These are phyloP conservation scores for Teleopsis dalmanni DNA, from an alignment of 1,140 invertebrate genomes.

Conservation along the genomic window DNA sequence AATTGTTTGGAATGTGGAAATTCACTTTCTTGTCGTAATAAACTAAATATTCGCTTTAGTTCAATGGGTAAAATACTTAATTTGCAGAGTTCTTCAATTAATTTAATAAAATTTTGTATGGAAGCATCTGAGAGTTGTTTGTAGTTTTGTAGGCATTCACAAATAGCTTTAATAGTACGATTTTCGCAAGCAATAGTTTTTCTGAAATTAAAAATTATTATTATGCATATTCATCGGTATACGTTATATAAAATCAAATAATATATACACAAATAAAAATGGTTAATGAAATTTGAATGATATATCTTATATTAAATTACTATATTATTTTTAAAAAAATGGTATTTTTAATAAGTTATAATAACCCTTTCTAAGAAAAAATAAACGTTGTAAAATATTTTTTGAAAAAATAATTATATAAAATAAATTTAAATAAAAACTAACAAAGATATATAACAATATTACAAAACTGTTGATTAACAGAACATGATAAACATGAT, in stretches of 20 bases:
- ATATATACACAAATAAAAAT: background rate
- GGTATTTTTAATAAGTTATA: background rate
- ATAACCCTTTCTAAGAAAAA: background rate
- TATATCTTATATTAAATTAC: no score
- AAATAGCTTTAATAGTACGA: conserved; percentile 44
- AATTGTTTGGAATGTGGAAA: conserved; percentile 36
- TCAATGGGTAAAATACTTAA: conserved; percentile 52
- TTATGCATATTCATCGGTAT: no score
- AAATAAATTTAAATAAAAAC: no score
- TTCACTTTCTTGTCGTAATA: conserved; percentile 26
- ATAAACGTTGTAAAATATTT: background rate
- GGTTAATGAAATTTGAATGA: background rate
- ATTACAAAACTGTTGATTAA: no score
- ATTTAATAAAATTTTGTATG: conserved; percentile 48
- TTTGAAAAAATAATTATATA: no score
- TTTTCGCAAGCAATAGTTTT: conserved; percentile 44
- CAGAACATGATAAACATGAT: no score
- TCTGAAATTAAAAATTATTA: conserved; percentile 26
- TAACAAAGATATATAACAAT: no score
- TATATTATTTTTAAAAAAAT: background rate
- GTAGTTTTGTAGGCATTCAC: conserved; percentile 36
- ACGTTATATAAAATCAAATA: no score
- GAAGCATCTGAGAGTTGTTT: conserved; percentile 30
- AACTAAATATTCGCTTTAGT: conserved; percentile 46
- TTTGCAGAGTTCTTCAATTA: conserved; percentile 52